Base-by-base conservation (phyloP, 2,888 invertebrate genomes). In the Synergus japonicus region DNA sequence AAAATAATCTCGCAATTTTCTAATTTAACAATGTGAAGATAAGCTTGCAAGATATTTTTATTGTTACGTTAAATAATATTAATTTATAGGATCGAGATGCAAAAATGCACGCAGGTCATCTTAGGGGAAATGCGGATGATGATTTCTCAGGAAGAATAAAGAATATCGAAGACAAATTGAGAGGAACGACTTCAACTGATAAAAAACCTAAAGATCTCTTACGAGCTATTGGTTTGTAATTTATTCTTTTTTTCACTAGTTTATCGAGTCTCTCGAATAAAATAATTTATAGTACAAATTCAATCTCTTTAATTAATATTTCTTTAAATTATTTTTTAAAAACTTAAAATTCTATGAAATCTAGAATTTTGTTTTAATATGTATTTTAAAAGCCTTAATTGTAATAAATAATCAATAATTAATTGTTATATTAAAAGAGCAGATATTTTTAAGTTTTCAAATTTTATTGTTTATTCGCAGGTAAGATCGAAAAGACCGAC, bases 121-220 rank as follows among this genome's bases (percentile, higher is more conserved):
- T 89, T 78, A 91, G 89, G 60, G 86, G 88, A 79, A 90, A 90
- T 69, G 91, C 92, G 78, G 94, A 94, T 81, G 94, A 94, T 86
- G 94, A 94, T 85, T 94, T 95, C 86, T 93, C 94, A 18, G 94
- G 94, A 0, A 91, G 94, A 85, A 95, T 96, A 81, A 95, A 95
- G 91, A 95, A 94, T 79, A 95, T 98, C 83, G 97, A 98, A 86
- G 96, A 96, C 85, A 96, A 97, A 84, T 94, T 97, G 83, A 95
- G 95, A 78, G 94, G 94, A 79, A 92, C 93, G 10, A 92, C 93
- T 76, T 92, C 94, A 1, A 92, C 94, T 0, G 95, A 95, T 37
- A 96, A 96, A 86, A 97, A 97, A 91, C 97, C 97, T 1, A 97
- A 96, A 92, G 97, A 97, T 92, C 93, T 98, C 82, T 93, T 97